Percentiles rank a stretch among this genome's conserved stretches.
Evolutionary conservation across 92 coral and sea anemone species (phyloP).

Genomic region (Muricea muricata): DNA sequence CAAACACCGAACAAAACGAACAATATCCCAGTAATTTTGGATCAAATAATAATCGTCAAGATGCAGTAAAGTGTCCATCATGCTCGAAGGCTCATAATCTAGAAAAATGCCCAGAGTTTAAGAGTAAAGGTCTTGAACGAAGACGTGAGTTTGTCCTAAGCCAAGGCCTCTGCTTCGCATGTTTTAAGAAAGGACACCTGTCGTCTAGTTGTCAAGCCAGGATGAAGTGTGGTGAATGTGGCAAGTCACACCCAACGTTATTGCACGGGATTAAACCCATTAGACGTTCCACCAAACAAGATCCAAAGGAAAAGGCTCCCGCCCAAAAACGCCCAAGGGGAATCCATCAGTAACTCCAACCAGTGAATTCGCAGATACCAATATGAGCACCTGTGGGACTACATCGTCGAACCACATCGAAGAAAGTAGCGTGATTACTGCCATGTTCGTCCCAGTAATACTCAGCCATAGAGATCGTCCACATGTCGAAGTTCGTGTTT

Average conservation of each 20-base stretch:
- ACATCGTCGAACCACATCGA: not conserved
- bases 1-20: not conserved
- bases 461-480: constrained; percentile 65
- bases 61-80: not conserved
- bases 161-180: constrained; percentile 57
- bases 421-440: constrained; percentile 20
- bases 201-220: constrained; percentile 48
- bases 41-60: not conserved
- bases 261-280: constrained; percentile 38
- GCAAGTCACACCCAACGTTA: constrained; percentile 55
- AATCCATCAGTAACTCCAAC: not conserved
- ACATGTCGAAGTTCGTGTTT: constrained; percentile 58
- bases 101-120: constrained; percentile 36
- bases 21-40: too few relatives aligned
- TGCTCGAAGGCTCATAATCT: constrained; percentile 17
- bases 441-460: constrained; percentile 56
- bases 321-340: not conserved
- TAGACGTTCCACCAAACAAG: not conserved
- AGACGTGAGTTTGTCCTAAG: constrained; percentile 41
- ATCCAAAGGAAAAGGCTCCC: not conserved
- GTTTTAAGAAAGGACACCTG: constrained; percentile 57
- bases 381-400: not conserved
- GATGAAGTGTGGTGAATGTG: constrained; percentile 55
- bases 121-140: constrained; percentile 9
- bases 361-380: constrained; percentile 11